Percentiles rank a stretch among this genome's conserved stretches.
Evolutionary conservation across 1,140 invertebrate species (phyloP).

Genomic region (Panulirus ornatus): DNA sequence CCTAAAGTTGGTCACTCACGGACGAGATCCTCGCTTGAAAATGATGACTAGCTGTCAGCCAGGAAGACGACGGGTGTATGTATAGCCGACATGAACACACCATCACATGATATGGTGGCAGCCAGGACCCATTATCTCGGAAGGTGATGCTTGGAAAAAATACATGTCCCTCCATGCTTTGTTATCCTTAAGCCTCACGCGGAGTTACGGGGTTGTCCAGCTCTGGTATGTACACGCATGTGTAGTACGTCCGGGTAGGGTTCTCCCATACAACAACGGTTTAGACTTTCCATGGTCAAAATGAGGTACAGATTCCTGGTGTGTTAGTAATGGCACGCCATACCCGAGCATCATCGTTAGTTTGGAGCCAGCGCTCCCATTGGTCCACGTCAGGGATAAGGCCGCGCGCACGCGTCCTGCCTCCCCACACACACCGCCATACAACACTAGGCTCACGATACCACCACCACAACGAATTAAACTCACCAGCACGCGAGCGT

Average conservation of each 20-base stretch:
- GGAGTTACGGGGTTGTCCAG: not conserved
- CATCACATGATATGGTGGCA: not conserved
- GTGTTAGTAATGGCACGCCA: not conserved
- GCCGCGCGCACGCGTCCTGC: not conserved
- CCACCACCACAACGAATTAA: too few relatives aligned
- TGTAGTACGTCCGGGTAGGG: not conserved
- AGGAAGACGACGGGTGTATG: not conserved
- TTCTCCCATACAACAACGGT: not conserved
- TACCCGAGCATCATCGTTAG: slow-evolving; percentile 4
- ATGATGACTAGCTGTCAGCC: slow-evolving; percentile 6
- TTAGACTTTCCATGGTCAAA: not conserved
- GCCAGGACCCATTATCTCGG: slow-evolving; percentile 4
- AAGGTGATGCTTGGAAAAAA: slow-evolving; percentile 11
- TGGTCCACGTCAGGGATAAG: not conserved
- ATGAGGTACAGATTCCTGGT: not conserved
- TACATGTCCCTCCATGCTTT: slow-evolving; percentile 20
- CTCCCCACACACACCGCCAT: too few relatives aligned
- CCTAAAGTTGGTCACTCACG: not conserved
- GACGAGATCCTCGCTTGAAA: not conserved
- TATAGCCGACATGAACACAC: not conserved
- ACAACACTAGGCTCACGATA: too few relatives aligned
- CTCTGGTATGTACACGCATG: not conserved
- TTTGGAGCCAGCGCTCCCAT: not conserved
- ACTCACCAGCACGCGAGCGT: too few relatives aligned
- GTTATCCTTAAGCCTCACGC: not conserved